Evolutionary conservation across 64 coral and sea anemone species (phyloP).

Genomic region (Stylophora pistillata): DNA sequence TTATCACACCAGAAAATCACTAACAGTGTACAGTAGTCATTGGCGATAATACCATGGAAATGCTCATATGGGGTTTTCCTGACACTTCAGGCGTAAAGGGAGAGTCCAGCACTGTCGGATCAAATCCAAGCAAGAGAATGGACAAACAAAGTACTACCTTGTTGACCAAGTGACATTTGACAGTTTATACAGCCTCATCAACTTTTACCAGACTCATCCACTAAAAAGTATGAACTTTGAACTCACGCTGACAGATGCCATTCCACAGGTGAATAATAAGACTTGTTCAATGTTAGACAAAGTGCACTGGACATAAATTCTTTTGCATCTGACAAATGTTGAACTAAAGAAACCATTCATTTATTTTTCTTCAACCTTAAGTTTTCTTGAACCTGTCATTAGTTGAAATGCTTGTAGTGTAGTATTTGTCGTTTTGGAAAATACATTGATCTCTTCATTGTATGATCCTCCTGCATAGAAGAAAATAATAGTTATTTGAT

Average conservation of each 20-base stretch:
- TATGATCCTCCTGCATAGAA: too few species aligned
- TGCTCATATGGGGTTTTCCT: neutral
- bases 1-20: neutral
- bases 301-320: too few species aligned
- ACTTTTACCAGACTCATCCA: constrained; percentile 88
- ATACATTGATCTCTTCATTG: too few species aligned
- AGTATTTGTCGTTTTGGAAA: too few species aligned
- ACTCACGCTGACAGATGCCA: constrained; percentile 91
- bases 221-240: constrained; percentile 91
- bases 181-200: constrained; percentile 95
- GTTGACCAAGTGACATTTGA: constrained; percentile 99
- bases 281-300: neutral
- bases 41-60: neutral
- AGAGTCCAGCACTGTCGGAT: constrained; percentile 94
- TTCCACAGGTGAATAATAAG: constrained; percentile 75
- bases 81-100: constrained; percentile 66
- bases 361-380: too few species aligned
- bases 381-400: too few species aligned
- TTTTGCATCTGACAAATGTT: too few species aligned
- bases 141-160: constrained; percentile 97
- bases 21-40: neutral
- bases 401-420: too few species aligned
- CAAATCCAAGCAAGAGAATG: constrained; percentile 97
- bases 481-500: too few species aligned
- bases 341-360: too few species aligned